Conservation (phyloP, 2,797 vertebrate species). For the Pteropus rufus region DNA sequence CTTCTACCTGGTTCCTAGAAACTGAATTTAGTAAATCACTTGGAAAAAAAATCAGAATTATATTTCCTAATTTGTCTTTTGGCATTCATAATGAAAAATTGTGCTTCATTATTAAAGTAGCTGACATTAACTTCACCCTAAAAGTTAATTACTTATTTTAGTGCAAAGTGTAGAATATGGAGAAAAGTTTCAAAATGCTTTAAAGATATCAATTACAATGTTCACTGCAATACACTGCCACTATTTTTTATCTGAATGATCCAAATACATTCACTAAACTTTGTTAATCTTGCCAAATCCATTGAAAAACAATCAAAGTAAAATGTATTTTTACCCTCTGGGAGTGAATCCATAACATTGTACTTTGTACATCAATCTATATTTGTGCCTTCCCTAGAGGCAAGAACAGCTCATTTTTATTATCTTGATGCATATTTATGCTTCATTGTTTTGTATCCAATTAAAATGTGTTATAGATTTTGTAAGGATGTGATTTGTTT, state of each 20-base stretch:
- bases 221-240: not conserved
- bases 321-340: not conserved
- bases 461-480: conserved; percentile 39
- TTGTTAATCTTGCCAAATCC: not conserved
- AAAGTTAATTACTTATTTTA: not conserved
- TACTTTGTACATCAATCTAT: not conserved
- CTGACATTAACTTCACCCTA: not conserved
- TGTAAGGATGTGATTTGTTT: not conserved
- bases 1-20: not conserved
- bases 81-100: not conserved
- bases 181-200: not conserved
- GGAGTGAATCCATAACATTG: not conserved
- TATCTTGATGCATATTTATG: conserved; percentile 20
- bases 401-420: not conserved
- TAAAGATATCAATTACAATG: not conserved
- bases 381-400: not conserved
- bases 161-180: not conserved
- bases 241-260: not conserved
- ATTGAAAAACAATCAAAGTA: not conserved
- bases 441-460: conserved; percentile 44
- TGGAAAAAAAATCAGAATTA: not conserved
- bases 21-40: not conserved
- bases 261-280: not conserved
- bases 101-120: not conserved
- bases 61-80: not conserved